Percentiles rank a stretch among this genome's conserved stretches.
Evolutionary conservation across 2,888 invertebrate genomes (phyloP).

Genomic region (Xestia rhomboidea): DNA sequence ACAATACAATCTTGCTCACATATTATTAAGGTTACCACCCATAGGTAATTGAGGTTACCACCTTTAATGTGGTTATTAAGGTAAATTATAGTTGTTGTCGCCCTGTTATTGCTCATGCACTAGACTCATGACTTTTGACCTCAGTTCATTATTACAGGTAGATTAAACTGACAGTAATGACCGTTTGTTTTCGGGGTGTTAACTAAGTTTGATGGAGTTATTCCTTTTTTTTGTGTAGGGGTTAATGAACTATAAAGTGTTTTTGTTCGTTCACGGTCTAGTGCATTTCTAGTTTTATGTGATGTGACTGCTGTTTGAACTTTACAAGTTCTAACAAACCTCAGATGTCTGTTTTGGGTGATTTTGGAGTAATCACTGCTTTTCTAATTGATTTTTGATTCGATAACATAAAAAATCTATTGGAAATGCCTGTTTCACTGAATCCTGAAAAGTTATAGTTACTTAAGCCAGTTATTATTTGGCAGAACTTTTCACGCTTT

Average conservation of each 20-base stretch:
- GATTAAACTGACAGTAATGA: constrained; percentile 31
- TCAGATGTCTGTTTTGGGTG: neutral
- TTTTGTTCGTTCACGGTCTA: constrained; percentile 2
- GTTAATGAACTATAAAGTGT: constrained; percentile 3
- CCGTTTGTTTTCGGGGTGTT: constrained; percentile 20
- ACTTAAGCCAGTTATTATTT: neutral
- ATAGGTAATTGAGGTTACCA: constrained; percentile 46
- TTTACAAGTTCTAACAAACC: neutral
- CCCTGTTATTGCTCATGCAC: constrained; percentile 42
- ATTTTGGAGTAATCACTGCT: neutral
- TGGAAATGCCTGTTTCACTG: neutral
- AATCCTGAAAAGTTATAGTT: neutral
- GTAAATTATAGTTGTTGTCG: constrained; percentile 38
- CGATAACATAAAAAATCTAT: too few relatives aligned
- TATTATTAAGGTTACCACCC: constrained; percentile 38
- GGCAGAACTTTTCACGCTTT: neutral
- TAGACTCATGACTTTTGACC: constrained; percentile 40
- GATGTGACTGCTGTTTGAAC: constrained; percentile 6
- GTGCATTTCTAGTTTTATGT: constrained; percentile 18
- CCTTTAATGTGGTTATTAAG: constrained; percentile 44
- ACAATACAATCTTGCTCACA: constrained; percentile 25
- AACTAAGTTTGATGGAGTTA: constrained; percentile 9
- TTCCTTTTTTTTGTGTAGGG: neutral
- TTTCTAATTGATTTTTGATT: neutral
- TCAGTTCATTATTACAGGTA: constrained; percentile 33